Evolutionary conservation across 2,797 vertebrate species (phyloP), one percentile per base, ranked within the genome.

Genomic region (Melanogrammus aeglefinus): DNA sequence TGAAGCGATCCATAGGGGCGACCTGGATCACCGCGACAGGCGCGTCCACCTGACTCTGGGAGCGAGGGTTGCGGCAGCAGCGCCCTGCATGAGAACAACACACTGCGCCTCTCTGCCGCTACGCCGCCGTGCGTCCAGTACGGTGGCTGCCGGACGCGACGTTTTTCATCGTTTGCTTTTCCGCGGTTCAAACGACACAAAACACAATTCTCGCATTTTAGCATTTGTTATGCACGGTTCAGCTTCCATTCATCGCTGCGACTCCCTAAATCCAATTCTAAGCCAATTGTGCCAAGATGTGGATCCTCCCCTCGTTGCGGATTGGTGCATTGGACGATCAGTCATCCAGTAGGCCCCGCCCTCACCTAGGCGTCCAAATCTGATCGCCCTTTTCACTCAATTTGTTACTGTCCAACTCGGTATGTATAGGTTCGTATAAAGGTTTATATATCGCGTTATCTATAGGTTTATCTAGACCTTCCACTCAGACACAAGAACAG

Each of bases 1-100:
- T 91, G 93, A 94, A 92, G 90, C 95, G 94, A 96, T 96, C 97
- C 97, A 97, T 97, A 96, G 92, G 94, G 92, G 88, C 94, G 91
- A 91, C 92, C 89, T 86, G 92, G 86, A 87, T 90, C 89, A 88
- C 88, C 85, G 88, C 90, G 88, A 87, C 6, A 10, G 44, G 13
- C 44, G 90, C 90, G 88, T 88, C 86, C 92, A 93, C 90, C 92
- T 93, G 92, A 85, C 87, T 13, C 85, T 83, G 85, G 80, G 84
- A 84, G 87, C 85, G 79, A 73, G 79, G 84, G 78, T 80, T 83
- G 70, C 77, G 9, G 73, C 78, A 79, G 86, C 86, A 80, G 86
- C 75, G 86, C 35, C 35, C 35, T 36, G 35, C 35, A 36, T 36
- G 35, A 4, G 6, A 36, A 36, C 35, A 36, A 36, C 35, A 36